phyloP scores from a whole-genome alignment of 2,113 vertebrate species.

The Noturus placidus region DNA sequence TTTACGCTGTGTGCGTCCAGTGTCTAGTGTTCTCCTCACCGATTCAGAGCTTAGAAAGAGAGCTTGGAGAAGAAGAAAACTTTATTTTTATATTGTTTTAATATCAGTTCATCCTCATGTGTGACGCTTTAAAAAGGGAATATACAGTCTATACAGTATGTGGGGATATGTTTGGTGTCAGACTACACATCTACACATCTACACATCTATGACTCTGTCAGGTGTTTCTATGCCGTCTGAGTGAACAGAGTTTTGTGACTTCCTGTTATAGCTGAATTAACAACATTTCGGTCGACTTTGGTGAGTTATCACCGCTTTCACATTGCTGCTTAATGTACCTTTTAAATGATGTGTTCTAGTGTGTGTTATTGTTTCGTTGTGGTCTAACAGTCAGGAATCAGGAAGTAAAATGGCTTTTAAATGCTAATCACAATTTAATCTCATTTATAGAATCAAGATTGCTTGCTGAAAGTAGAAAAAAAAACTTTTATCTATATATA shows the following conservation, averaged over 20 bases:
- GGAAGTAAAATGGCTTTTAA: neutral
- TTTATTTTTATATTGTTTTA: neutral
- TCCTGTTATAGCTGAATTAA: neutral
- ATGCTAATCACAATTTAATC: neutral
- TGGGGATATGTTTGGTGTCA: neutral
- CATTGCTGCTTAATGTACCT: neutral
- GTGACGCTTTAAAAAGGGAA: neutral
- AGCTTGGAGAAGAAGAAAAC: neutral
- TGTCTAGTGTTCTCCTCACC: neutral
- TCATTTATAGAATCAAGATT: neutral
- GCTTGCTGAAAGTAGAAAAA: neutral
- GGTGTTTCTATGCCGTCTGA: neutral
- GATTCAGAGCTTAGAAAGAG: neutral
- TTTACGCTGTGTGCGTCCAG: constrained; percentile 58
- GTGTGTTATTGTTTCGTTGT: neutral
- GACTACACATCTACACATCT: neutral
- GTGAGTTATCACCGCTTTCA: neutral
- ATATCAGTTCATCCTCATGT: neutral
- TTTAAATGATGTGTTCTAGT: neutral
- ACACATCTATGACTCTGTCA: neutral
- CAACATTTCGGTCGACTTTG: neutral
- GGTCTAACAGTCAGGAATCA: neutral
- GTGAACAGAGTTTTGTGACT: neutral
- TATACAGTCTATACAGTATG: neutral
- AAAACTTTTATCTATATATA: too few species aligned